Evolutionary conservation across 2,797 vertebrate genomes (phyloP), one percentile per base, ranked within the genome.

Genomic region (Catamblyrhynchus diadema): DNA sequence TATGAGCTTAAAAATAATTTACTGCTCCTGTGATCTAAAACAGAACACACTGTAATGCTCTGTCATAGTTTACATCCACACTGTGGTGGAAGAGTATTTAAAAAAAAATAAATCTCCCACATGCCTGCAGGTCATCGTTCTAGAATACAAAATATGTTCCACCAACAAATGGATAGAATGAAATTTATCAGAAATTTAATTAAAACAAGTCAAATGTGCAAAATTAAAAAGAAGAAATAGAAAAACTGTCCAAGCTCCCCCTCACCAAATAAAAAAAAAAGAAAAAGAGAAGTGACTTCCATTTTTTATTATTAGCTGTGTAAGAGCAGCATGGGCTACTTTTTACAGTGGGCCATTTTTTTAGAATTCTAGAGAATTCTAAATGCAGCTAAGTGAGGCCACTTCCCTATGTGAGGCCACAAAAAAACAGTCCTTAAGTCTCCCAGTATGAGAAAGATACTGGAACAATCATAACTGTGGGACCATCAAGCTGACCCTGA

Each of bases 121-220:
- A 48, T 27, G 15, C 19, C 30, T 78, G 64, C 16, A 89, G 37
- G 77, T 64, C 39, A 72, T 64, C 13, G 3, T 86, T 74, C 67
- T 81, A 60, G 91, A 95, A 83, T 79, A 42, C 57, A 89, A 95
- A 92, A 35, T 78, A 69, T 64, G 73, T 89, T 60, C 69, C 66
- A 90, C 54, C 87, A 91, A 56, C 47, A 88, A 94, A 79, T 12
- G 45, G 23, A 32, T 54, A 65, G 16, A 16, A 13, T 66, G 66
- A 91, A 94, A 86, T 85, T 41, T 92, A 92, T 88, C 61, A 90
- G 57, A 50, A 95, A 94, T 90, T 59, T 83, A 93, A 93, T 95
- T 95, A 78, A 90, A 95, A 59, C 35, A 93, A 94, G 61, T 88
- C 81, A 78, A 74, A 95, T 74, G 53, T 72, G 50, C 73, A 61